A percentile compares a stretch with the other conserved stretches of the same genome.
These are phyloP conservation scores for human (Homo sapiens) DNA, from an alignment of 2,113 vertebrate species.

Conservation along the genomic window DNA sequence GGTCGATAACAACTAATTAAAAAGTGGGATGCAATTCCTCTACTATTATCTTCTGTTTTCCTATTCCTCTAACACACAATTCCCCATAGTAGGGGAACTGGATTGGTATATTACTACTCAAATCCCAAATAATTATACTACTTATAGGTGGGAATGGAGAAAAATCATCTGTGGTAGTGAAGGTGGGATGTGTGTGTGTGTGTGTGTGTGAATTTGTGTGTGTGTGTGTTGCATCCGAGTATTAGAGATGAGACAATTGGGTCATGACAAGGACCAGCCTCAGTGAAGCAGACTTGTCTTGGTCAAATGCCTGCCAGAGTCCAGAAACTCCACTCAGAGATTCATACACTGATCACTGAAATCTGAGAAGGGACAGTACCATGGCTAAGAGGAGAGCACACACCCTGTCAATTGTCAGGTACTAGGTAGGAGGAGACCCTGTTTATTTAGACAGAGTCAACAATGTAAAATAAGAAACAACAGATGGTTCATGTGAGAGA, in stretches of 20 bases:
- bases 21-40: background rate
- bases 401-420: background rate
- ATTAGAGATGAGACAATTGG: background rate
- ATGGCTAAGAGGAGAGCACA: background rate
- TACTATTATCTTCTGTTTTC: background rate
- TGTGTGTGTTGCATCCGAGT: background rate
- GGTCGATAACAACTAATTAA: background rate
- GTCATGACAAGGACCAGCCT: background rate
- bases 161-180: background rate
- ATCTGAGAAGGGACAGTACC: background rate
- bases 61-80: background rate
- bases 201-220: background rate
- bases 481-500: background rate
- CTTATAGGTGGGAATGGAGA: background rate
- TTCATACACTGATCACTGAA: too few relatives aligned
- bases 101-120: background rate
- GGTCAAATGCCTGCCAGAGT: background rate
- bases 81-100: background rate
- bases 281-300: background rate
- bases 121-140: background rate
- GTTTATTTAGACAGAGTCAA: background rate
- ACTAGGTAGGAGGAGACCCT: background rate
- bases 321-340: background rate
- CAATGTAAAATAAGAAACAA: background rate
- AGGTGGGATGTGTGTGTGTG: background rate